Evolutionary conservation across 2,113 vertebrate species (phyloP).

Genomic region (Dasyurus viverrinus): DNA sequence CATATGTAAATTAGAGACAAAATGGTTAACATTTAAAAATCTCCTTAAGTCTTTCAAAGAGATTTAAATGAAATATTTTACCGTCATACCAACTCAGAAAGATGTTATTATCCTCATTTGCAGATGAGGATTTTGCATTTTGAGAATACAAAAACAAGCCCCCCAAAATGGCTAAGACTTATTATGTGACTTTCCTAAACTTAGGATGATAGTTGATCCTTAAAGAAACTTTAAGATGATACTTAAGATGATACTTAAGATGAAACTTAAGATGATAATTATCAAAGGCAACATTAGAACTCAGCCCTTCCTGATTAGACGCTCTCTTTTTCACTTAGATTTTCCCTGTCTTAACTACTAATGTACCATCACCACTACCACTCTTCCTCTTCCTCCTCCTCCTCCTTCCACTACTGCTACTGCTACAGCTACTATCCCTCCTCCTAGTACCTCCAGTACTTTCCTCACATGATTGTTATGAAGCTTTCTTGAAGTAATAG

Average conservation of each 20-base stretch:
- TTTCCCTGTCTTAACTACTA: background rate
- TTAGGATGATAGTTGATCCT: too few relatives aligned
- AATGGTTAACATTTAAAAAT: background rate
- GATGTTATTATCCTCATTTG: background rate
- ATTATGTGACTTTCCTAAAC: background rate
- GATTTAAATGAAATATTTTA: background rate
- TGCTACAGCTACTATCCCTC: too few relatives aligned
- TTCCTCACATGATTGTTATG: too few relatives aligned
- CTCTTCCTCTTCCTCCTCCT: too few relatives aligned
- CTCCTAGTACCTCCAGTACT: too few relatives aligned
- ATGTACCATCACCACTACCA: background rate
- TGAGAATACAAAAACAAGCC: background rate
- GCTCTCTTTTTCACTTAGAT: background rate
- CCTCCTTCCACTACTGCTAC: too few relatives aligned
- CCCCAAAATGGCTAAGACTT: background rate
- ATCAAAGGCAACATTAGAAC: constrained; percentile 53
- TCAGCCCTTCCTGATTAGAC: constrained; percentile 29
- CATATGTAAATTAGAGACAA: background rate
- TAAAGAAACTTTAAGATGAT: too few relatives aligned
- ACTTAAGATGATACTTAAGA: too few relatives aligned
- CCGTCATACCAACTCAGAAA: background rate
- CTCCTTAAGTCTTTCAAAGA: background rate
- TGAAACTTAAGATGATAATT: constrained; percentile 66
- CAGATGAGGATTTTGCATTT: too few relatives aligned
- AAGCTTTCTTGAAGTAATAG: background rate